Percentiles rank a stretch among this genome's conserved stretches.
These are phyloP conservation scores for Drosophila obscura DNA, from an alignment of 1,140 invertebrate species.

Conservation along the genomic window DNA sequence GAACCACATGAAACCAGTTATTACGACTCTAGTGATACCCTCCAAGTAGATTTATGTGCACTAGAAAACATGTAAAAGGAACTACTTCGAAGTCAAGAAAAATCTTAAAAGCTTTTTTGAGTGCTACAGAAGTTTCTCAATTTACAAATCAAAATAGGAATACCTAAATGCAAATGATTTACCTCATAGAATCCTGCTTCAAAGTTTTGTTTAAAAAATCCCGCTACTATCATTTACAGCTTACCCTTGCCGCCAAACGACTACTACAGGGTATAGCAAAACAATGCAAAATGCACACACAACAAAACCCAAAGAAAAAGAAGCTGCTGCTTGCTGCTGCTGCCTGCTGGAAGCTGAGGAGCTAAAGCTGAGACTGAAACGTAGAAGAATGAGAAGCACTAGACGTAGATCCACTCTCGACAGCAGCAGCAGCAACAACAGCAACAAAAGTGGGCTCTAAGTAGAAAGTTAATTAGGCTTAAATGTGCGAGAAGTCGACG, in stretches of 20 bases:
- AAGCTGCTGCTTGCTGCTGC: neutral
- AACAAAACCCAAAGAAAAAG: constrained; percentile 23
- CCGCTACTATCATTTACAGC: too few species aligned
- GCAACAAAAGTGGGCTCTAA: constrained; percentile 61
- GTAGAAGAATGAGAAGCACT: constrained; percentile 2
- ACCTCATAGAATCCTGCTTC: too few species aligned
- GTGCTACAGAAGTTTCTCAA: too few species aligned
- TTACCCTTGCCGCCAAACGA: too few species aligned
- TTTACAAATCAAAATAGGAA: too few species aligned
- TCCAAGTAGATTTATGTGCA: neutral
- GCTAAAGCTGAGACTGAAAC: neutral
- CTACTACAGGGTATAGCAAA: neutral
- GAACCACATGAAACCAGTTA: too few species aligned
- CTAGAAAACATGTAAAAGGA: neutral
- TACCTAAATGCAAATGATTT: too few species aligned
- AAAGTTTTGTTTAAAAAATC: too few species aligned
- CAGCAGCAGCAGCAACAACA: constrained; percentile 30
- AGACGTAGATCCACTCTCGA: constrained; percentile 19
- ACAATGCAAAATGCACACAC: constrained; percentile 65
- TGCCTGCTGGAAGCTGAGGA: neutral
- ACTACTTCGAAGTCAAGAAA: too few species aligned
- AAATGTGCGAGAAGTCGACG: constrained; percentile 69
- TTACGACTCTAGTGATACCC: too few species aligned
- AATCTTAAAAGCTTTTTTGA: too few species aligned
- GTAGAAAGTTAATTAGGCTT: constrained; percentile 83